Evolutionary conservation across 2,888 invertebrate species (phyloP), one percentile per base, ranked within the genome.

Genomic region (Bruchidius siliquastri): DNA sequence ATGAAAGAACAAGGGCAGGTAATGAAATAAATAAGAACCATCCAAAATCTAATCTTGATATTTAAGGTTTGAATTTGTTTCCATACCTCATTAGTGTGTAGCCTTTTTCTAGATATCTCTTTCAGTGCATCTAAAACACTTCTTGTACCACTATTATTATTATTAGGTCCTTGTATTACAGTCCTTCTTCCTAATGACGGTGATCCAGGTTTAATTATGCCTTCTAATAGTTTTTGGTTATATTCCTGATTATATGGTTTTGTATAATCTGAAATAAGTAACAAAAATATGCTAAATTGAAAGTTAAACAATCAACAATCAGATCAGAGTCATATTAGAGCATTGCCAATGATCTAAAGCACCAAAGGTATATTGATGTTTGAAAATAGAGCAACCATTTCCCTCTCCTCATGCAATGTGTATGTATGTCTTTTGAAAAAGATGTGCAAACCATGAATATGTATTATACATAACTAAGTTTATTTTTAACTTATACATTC

Each of bases 61-160:
- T 4, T 67, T 20, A 20, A 67, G n/a, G 10, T 10, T 67, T 67
- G 68, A 67, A 67, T 21, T 67, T 67, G 20, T 4, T 2, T 67
- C 49, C 76, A 77, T 78, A 84, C 84, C 75, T 83, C 89, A 77
- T 84, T 87, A 68, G 87, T 86, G 78, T 88, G 89, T 30, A 90
- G 89, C 66, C 90, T 84, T 81, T 90, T 90, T 22, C 89, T 84
- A 0, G 90, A 90, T 71, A 90, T 89, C 82, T 90, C 90, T 77
- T 89, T 89, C 0, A 90, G 80, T 20, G 88, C 90, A 80, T 90
- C 90, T 66, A 90, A 81, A 3, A 90, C 89, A 81, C 88, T 89
- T 72, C 88, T 85, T 0, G 89, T 88, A 26, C 77, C 76, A 10
- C 74, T 72, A 70, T 70, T 74, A 67, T 73, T 74, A 70, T 74